Evolutionary conservation across 2,888 invertebrate genomes (phyloP).

Genomic region (Zaprionus bogoriensis): DNA sequence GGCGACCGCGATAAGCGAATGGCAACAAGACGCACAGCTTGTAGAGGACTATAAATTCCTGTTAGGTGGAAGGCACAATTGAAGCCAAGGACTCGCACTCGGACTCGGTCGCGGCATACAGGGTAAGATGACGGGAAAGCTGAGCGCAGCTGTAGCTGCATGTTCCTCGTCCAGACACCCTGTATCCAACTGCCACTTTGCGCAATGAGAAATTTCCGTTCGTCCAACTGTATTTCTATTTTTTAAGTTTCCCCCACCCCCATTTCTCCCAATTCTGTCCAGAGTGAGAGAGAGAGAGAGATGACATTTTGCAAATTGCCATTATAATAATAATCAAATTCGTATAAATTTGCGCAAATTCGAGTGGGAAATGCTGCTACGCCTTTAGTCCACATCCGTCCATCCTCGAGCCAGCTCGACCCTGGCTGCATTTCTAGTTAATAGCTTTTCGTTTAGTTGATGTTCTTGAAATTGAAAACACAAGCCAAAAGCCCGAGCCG

Average conservation of each 20-base stretch:
- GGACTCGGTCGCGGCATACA: slow-evolving; percentile 27
- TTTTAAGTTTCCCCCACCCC: slow-evolving; percentile 15
- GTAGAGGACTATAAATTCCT: slow-evolving; percentile 45
- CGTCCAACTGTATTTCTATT: slow-evolving; percentile 52
- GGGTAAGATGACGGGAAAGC: neutral
- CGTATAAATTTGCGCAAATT: slow-evolving; percentile 76
- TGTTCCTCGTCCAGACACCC: slow-evolving; percentile 41
- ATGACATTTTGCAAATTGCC: slow-evolving; percentile 77
- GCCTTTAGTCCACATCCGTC: slow-evolving; percentile 4
- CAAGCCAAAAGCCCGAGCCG: slow-evolving; percentile 6
- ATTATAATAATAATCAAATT: slow-evolving; percentile 78
- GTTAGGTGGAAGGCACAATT: slow-evolving; percentile 57
- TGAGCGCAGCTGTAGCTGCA: neutral
- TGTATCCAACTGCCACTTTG: slow-evolving; percentile 59
- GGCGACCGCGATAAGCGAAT: slow-evolving; percentile 68
- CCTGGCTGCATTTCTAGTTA: slow-evolving; percentile 50
- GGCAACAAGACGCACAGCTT: slow-evolving; percentile 48
- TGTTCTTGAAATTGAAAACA: slow-evolving; percentile 61
- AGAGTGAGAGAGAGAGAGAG: slow-evolving; percentile 62
- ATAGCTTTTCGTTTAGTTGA: slow-evolving; percentile 66
- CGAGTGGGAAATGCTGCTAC: slow-evolving; percentile 68
- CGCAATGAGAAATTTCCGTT: slow-evolving; percentile 75
- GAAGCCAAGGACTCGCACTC: slow-evolving; percentile 65
- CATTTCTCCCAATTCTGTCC: slow-evolving; percentile 13
- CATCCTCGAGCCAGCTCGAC: neutral